Evolutionary conservation across 2,888 invertebrate genomes (phyloP), one percentile per base, ranked within the genome.

Genomic region (Tetragonisca angustula): DNA sequence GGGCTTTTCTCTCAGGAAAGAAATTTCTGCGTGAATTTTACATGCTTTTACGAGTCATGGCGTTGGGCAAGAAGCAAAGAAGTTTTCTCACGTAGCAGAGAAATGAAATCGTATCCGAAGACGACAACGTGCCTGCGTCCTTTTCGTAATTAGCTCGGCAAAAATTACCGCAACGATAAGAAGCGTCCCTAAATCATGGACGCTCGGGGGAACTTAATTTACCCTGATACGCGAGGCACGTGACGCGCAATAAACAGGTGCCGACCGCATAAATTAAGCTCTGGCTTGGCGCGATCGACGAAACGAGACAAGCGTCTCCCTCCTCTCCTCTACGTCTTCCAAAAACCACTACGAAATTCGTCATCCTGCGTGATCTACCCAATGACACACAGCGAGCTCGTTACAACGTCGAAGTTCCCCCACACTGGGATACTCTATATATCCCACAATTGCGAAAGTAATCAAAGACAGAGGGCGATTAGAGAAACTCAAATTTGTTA

Each of bases 181-280:
- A 62, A n/a, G n/a, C 64, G 9, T 64, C 52, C n/a, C 64, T 73
- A 73, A 64, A 73, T 73, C 64, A 73, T 50, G 11, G 50, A 43
- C 43, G 43, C 36, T 69, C 50, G 49, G 32, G 43, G n/a, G 36
- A 69, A 76, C 32, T 32, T 61, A 69, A 76, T 69, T 69, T 61
- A 61, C 59, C 17, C 50, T 24, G 73, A 64, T 64, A 73, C 72
- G 36, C 73, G n/a, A 50, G 50, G n/a, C 56, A 32, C n/a, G 17
- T 27, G 43, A 24, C 74, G 56, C 73, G 32, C 50, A 65, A 74
- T 74, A 43, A 74, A 32, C 70, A 64, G 64, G 49, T 56, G 76
- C 50, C 24, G 32, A 59, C 70, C 56, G 70, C 49, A 70, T 65
- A 82, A 80, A 80, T 82, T 70, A 70, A 68, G 50, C 74, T 50